Percentiles rank a stretch among this genome's conserved stretches.
Evolutionary conservation across 2,113 vertebrate species (phyloP).

Genomic region (Malurus cyaneus): DNA sequence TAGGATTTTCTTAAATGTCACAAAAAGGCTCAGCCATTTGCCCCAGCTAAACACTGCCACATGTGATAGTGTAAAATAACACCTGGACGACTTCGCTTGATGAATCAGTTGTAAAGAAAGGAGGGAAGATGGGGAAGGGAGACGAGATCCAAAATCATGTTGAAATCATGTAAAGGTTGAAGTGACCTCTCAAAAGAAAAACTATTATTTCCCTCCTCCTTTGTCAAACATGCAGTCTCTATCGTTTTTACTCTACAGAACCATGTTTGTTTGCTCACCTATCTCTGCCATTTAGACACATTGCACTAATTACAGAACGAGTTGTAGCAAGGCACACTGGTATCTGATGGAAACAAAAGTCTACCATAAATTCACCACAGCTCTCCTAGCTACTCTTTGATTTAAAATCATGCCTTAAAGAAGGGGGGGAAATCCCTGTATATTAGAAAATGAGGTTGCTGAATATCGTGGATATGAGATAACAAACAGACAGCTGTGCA

Average conservation of each 20-base stretch:
- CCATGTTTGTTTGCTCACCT: neutral
- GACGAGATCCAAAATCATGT: neutral
- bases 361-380: neutral
- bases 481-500: neutral
- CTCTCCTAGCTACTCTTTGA: neutral
- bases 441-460: neutral
- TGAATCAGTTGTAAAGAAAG: neutral
- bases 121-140: neutral
- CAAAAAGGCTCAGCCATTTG: neutral
- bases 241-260: neutral
- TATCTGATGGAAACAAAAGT: neutral
- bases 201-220: neutral
- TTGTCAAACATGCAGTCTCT: neutral
- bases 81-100: neutral
- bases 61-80: neutral
- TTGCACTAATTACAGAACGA: neutral
- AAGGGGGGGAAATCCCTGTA: fast-evolving
- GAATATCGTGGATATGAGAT: neutral
- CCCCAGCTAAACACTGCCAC: neutral
- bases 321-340: neutral
- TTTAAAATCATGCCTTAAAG: neutral
- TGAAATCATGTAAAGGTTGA: neutral
- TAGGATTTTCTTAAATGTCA: neutral
- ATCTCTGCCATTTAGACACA: neutral
- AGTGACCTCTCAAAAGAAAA: neutral